Percentiles rank a stretch among this genome's conserved stretches.
phyloP scores from a whole-genome alignment of 1,140 invertebrate genomes.

The Pseudomyrmex sp. region DNA sequence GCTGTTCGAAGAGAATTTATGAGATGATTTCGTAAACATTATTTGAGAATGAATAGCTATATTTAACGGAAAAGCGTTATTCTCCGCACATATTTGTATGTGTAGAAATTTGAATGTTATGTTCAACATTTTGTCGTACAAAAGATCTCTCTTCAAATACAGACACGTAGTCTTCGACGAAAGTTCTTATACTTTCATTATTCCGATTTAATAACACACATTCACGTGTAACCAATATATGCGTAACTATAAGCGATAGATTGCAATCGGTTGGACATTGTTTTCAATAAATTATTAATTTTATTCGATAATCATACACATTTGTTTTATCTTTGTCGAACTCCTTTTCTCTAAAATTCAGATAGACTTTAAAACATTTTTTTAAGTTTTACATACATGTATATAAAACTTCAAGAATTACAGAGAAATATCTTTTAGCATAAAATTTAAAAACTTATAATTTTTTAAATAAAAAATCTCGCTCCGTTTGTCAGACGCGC shows the following conservation, averaged over 20 bases:
- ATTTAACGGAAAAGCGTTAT: slow-evolving; percentile 26
- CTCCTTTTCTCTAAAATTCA: neutral
- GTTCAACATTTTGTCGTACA: slow-evolving; percentile 44
- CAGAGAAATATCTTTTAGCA: neutral
- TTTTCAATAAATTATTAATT: slow-evolving; percentile 71
- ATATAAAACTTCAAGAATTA: neutral
- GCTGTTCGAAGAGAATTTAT: neutral
- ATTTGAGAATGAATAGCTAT: slow-evolving; percentile 17
- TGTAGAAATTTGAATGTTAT: slow-evolving; percentile 17
- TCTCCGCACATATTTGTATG: slow-evolving; percentile 5
- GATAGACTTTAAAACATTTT: neutral
- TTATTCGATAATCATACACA: slow-evolving; percentile 12
- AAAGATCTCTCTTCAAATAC: neutral
- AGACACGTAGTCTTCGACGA: neutral
- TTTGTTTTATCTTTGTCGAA: neutral
- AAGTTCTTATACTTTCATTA: slow-evolving; percentile 19
- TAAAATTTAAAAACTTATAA: neutral
- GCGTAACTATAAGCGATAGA: slow-evolving; percentile 40
- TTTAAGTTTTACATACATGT: too few relatives aligned
- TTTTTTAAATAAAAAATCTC: neutral
- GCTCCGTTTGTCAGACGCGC: neutral
- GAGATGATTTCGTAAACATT: slow-evolving; percentile 28
- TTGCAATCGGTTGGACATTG: slow-evolving; percentile 44
- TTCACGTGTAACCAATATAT: slow-evolving; percentile 4
- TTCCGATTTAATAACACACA: slow-evolving; percentile 14